These are phyloP conservation scores for Triplophysa rosa DNA, from an alignment of 2,113 vertebrate species.

Conservation along the genomic window DNA sequence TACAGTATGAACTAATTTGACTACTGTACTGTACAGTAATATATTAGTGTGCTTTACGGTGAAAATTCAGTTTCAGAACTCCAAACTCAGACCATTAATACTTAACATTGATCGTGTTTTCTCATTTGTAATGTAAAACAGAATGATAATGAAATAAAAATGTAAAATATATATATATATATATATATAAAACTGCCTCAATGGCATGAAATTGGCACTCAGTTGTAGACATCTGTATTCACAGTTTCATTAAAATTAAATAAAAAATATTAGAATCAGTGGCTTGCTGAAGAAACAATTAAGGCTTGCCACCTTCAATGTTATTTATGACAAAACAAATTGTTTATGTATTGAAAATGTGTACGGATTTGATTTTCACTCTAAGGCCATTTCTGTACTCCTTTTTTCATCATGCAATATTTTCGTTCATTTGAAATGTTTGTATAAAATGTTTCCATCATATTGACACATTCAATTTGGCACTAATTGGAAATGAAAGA, in stretches of 20 bases:
- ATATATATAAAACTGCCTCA: background rate
- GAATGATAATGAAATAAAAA: conserved; percentile 1
- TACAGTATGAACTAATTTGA: conserved; percentile 54
- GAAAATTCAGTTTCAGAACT: conserved; percentile 46
- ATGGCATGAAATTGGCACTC: conserved; percentile 1
- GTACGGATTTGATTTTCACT: conserved; percentile 43
- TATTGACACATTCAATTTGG: conserved; percentile 58
- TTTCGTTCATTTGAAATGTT: conserved; percentile 42
- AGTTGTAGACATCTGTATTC: background rate
- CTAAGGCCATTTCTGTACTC: conserved; percentile 47
- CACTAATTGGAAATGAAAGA: conserved; percentile 66
- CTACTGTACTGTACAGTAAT: conserved; percentile 51
- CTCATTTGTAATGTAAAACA: conserved; percentile 30
- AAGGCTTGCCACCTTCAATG: conserved; percentile 29
- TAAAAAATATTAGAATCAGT: conserved; percentile 21
- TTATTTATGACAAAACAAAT: conserved; percentile 17
- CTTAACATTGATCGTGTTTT: conserved; percentile 17
- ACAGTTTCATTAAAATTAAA: background rate
- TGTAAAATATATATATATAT: background rate
- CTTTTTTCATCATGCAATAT: conserved; percentile 71
- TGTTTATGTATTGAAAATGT: background rate
- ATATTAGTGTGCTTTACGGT: conserved; percentile 66
- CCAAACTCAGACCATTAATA: conserved; percentile 29
- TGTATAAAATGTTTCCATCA: conserved; percentile 30
- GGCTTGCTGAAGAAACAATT: conserved; percentile 38